Evolutionary conservation across 2,888 invertebrate species (phyloP), one percentile per base, ranked within the genome.

Genomic region (Mesorhabditis belari): DNA sequence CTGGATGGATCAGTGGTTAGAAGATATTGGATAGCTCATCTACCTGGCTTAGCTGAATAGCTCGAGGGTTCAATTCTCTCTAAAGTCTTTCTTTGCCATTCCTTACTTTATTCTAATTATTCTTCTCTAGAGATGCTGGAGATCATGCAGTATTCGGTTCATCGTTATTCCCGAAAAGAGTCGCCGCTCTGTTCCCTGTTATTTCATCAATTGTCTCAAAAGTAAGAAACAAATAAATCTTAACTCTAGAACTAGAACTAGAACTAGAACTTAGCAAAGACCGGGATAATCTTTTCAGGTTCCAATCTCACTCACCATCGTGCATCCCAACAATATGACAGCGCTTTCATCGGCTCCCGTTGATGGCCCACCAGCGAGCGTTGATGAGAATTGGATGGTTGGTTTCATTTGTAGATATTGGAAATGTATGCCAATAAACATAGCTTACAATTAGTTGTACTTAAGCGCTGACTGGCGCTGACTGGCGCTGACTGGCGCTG

Each of bases 331-430:
- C 1, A 67, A 64, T 0, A 71, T 67, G 9, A 19, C 55, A n/a
- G 71, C 71, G 3, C 19, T 71, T 17, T 64, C 66, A 12, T 65
- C 69, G 3, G 60, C 62, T 26, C 63, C 63, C 5, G 50, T 50
- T 24, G 64, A 66, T n/a, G 58, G 56, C 0, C 21, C 49, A 6
- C 53, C 65, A 3, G 57, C 59, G 28, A 60, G 53, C 6, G 58
- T 69, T 50, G 71, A 71, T 57, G 60, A 56, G 0, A 65, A 69
- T 60, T 71, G 71, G 71, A 66, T 68, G 70, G 70, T 67, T 27
- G 23, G 3, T 4, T 28, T n/a, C 26, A 27, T 24, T 5, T 57
- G 12, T 24, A 24, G 19, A n/a, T 27, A 17, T 9, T 50, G 28
- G 4, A 49, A 17, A 27, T 21, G 55, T 28, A 5, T 49, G 6